Evolutionary conservation across 2,888 invertebrate genomes (phyloP).

Genomic region (Sphaerophoria rueppellii): DNA sequence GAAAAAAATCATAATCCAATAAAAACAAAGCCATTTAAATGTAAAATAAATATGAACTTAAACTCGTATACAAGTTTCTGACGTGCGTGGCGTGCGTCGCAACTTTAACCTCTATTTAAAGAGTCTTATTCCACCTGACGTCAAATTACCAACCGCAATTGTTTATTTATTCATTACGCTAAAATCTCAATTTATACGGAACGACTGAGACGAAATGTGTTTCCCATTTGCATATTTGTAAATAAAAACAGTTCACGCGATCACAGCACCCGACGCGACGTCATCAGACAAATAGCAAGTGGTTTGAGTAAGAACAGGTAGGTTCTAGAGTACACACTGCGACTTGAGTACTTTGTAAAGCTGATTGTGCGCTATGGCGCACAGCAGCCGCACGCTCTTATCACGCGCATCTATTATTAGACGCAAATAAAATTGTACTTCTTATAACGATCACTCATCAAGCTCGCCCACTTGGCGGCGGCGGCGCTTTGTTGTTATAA

Average conservation of each 20-base stretch:
- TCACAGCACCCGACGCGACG: background rate
- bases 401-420: slow-evolving; percentile 62
- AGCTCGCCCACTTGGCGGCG: slow-evolving; percentile 22
- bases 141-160: background rate
- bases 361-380: slow-evolving; percentile 7
- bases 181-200: background rate
- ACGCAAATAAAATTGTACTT: slow-evolving; percentile 32
- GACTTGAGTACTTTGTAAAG: background rate
- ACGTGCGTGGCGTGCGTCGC: slow-evolving; percentile 5
- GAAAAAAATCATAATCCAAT: too few species aligned
- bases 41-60: background rate
- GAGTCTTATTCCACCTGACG: background rate
- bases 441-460: slow-evolving; percentile 52
- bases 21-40: too few species aligned
- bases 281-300: slow-evolving; percentile 7
- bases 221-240: background rate
- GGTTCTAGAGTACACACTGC: background rate
- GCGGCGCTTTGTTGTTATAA: slow-evolving; percentile 3
- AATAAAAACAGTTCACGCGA: background rate
- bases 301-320: slow-evolving; percentile 21
- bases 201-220: background rate
- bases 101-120: background rate
- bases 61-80: background rate
- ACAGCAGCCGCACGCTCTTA: slow-evolving; percentile 34
- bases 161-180: background rate